Conservation (phyloP, 2,888 invertebrate genomes). For the Drosophila melanocephala region DNA sequence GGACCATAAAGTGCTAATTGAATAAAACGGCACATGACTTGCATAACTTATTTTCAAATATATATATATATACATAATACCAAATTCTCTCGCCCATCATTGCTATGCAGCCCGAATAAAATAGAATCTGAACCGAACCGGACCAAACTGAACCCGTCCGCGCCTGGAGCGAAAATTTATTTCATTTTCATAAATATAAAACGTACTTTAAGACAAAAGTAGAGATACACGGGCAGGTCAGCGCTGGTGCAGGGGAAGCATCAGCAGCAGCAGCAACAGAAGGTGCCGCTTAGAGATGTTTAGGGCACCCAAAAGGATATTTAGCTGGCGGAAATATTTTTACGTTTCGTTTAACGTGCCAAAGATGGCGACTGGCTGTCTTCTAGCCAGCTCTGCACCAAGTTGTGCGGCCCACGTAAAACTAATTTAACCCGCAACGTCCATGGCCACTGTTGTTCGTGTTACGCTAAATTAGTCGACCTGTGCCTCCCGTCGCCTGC, state of each 20-base stretch:
- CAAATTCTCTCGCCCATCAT: conserved; percentile 49
- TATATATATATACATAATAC: conserved; percentile 37
- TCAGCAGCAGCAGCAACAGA: conserved; percentile 37
- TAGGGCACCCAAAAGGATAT: conserved; percentile 78
- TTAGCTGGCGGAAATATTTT: conserved; percentile 83
- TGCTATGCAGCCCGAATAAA: conserved; percentile 59
- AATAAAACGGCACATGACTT: conserved; percentile 84
- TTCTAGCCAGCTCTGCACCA: conserved; percentile 13
- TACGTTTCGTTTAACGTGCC: conserved; percentile 84
- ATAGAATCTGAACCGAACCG: conserved; percentile 2
- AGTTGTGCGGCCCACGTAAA: conserved; percentile 73
- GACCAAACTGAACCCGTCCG: conserved; percentile 48
- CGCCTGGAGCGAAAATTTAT: conserved; percentile 71
- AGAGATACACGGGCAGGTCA: background rate
- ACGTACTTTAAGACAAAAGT: conserved; percentile 66
- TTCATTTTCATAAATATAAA: conserved; percentile 80
- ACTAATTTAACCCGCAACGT: conserved; percentile 79
- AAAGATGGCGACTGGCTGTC: conserved; percentile 62
- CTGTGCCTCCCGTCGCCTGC: conserved; percentile 33
- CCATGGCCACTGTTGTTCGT: conserved; percentile 79
- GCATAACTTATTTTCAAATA: conserved; percentile 83
- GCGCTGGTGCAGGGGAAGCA: background rate
- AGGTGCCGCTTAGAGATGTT: conserved; percentile 70
- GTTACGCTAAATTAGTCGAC: conserved; percentile 78
- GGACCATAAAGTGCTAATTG: conserved; percentile 84